Percentiles rank a stretch among this genome's conserved stretches.
These are phyloP conservation scores for Linepithema humile DNA, from an alignment of 1,140 invertebrate genomes.

Conservation along the genomic window DNA sequence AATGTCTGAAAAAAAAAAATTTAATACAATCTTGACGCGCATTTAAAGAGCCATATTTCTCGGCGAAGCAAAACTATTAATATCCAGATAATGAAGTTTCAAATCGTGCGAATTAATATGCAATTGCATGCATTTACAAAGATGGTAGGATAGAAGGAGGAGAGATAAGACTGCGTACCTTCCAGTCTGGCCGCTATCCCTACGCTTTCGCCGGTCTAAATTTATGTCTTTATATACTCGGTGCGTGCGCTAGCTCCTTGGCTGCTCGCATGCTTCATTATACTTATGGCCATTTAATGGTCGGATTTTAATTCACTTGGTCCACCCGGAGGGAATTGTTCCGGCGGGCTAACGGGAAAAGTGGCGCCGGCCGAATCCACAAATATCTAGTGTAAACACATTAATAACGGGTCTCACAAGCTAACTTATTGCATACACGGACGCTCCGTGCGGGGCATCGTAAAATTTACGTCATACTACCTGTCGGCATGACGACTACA, in stretches of 20 bases:
- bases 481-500: slow-evolving; percentile 64
- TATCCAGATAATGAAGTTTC: not conserved
- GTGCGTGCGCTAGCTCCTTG: slow-evolving; percentile 14
- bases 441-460: slow-evolving; percentile 55
- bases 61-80: not conserved
- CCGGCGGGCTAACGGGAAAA: slow-evolving; percentile 40
- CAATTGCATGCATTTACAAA: not conserved
- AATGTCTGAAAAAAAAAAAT: not conserved
- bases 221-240: slow-evolving; percentile 57
- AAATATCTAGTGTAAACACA: slow-evolving; percentile 55
- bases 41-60: not conserved
- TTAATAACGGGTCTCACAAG: slow-evolving; percentile 50
- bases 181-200: slow-evolving; percentile 11
- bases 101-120: not conserved
- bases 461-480: slow-evolving; percentile 68
- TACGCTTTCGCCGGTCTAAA: slow-evolving; percentile 11
- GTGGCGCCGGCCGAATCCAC: slow-evolving; percentile 52
- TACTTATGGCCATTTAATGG: slow-evolving; percentile 21
- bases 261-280: slow-evolving; percentile 19
- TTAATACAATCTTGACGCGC: not conserved
- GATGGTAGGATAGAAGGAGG: not conserved
- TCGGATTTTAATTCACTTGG: slow-evolving; percentile 48
- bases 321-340: slow-evolving; percentile 21
- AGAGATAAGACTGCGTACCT: not conserved
- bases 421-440: slow-evolving; percentile 49